phyloP scores from a whole-genome alignment of 2,888 invertebrate species.

The Hydriomena furcata region DNA sequence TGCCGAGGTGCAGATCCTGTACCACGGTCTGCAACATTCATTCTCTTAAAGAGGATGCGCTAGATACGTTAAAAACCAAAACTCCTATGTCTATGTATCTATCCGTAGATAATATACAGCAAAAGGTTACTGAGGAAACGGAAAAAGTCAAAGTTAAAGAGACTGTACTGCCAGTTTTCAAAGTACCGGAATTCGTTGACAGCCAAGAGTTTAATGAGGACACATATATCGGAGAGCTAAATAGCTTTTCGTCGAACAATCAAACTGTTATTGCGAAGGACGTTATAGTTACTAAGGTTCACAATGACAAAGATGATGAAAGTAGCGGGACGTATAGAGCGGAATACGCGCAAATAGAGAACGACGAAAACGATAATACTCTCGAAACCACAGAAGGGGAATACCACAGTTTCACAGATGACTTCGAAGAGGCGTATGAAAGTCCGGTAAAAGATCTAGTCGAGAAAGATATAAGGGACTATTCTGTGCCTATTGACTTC shows the following conservation, averaged over 20 bases:
- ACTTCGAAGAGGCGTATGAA: constrained; percentile 68
- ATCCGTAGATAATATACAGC: constrained; percentile 63
- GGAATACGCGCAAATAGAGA: constrained; percentile 38
- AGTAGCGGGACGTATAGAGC: constrained; percentile 40
- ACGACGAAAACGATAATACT: constrained; percentile 44
- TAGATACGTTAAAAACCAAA: constrained; percentile 41
- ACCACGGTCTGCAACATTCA: constrained; percentile 52
- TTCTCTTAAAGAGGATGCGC: constrained; percentile 43
- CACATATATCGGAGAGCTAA: constrained; percentile 65
- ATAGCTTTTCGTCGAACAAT: constrained; percentile 61
- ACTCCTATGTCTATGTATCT: constrained; percentile 43
- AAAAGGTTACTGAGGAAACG: constrained; percentile 50
- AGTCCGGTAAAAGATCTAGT: constrained; percentile 76
- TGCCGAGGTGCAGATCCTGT: constrained; percentile 65
- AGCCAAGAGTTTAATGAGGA: constrained; percentile 76
- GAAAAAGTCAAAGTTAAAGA: constrained; percentile 55
- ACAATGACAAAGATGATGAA: constrained; percentile 17
- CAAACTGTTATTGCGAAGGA: constrained; percentile 48
- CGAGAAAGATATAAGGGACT: constrained; percentile 76
- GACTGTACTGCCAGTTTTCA: constrained; percentile 51
- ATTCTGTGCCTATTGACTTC: constrained; percentile 72
- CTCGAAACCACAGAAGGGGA: constrained; percentile 66
- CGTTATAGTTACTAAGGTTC: constrained; percentile 12
- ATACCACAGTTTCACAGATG: constrained; percentile 75
- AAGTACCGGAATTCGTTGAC: constrained; percentile 66